Evolutionary conservation across 2,888 invertebrate genomes (phyloP).

Genomic region (Coenonympha arcania): DNA sequence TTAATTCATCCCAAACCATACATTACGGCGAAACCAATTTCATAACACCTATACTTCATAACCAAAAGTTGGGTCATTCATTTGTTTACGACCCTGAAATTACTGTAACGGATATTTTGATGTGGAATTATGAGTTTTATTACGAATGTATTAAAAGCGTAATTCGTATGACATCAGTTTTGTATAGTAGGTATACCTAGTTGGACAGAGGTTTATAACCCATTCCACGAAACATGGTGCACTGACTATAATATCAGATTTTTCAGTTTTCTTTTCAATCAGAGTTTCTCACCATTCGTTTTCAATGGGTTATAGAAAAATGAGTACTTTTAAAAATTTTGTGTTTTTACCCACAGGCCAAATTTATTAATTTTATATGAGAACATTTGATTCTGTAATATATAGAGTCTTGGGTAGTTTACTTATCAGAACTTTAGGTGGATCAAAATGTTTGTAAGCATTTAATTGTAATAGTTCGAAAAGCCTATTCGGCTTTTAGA

Average conservation of each 20-base stretch:
- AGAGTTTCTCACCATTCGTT: no score
- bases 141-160: not conserved
- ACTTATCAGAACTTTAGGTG: no score
- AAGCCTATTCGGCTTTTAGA: no score
- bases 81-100: slow-evolving; percentile 12
- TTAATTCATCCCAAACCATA: slow-evolving; percentile 9
- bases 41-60: slow-evolving; percentile 13
- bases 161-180: not conserved
- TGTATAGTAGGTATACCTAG: slow-evolving; percentile 4
- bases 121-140: slow-evolving; percentile 8
- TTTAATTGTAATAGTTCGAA: no score
- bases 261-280: no score
- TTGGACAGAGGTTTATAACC: slow-evolving; percentile 7
- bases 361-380: no score
- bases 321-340: no score
- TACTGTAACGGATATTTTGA: not conserved
- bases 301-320: no score
- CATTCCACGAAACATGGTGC: not conserved
- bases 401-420: no score
- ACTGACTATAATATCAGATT: not conserved
- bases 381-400: no score
- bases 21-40: slow-evolving; percentile 15
- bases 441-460: no score
- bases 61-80: slow-evolving; percentile 17
- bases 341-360: no score